Conservation (phyloP, 2,113 vertebrate species). For the Muntiacus muntjak region DNA sequence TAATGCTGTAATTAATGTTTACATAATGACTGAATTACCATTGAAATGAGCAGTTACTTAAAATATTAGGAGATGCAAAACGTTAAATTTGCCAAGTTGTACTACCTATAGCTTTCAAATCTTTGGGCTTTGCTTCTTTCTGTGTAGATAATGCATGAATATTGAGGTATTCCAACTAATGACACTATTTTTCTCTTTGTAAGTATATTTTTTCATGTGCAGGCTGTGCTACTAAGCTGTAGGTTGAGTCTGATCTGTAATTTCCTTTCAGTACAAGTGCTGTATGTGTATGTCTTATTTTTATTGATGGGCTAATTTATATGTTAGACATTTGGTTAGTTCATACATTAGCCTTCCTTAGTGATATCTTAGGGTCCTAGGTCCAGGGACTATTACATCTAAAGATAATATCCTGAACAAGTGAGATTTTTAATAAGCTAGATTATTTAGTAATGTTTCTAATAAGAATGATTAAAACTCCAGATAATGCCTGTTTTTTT, state of each 20-base stretch:
- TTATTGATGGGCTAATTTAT: not conserved
- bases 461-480: not conserved
- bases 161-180: not conserved
- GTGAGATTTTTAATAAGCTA: not conserved
- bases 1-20: not conserved
- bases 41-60: not conserved
- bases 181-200: not conserved
- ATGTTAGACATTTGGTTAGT: not conserved
- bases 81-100: not conserved
- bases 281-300: not conserved
- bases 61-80: not conserved
- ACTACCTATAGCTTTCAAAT: not conserved
- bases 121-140: not conserved
- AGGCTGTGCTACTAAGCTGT: not conserved
- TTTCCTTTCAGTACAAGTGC: not conserved
- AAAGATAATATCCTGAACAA: not conserved
- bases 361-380: not conserved
- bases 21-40: slow-evolving; percentile 4
- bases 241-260: not conserved
- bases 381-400: not conserved
- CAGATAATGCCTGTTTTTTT: not conserved
- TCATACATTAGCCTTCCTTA: not conserved
- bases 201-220: not conserved
- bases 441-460: not conserved
- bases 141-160: not conserved